Evolutionary conservation across 2,113 vertebrate genomes (phyloP).

Genomic region (Chlorodrepanis virens): DNA sequence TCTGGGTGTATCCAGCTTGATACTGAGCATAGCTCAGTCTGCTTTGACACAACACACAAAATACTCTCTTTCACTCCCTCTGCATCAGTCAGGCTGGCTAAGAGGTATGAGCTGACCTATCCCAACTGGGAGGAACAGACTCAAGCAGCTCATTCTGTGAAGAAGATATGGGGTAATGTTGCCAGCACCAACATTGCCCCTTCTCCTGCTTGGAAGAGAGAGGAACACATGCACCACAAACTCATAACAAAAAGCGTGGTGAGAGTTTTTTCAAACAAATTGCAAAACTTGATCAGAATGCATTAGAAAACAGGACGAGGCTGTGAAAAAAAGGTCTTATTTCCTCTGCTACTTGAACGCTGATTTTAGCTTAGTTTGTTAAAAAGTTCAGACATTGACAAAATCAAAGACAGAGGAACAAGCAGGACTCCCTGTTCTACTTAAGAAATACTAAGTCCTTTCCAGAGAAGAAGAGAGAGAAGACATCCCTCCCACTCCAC

Average conservation of each 20-base stretch:
- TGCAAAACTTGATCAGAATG: neutral
- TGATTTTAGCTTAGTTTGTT: neutral
- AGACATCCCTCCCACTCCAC: neutral
- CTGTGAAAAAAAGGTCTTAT: neutral
- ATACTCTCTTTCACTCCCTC: neutral
- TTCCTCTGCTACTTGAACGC: accelerated
- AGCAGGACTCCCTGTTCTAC: neutral
- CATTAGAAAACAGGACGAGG: neutral
- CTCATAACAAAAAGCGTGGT: neutral
- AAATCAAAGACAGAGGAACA: neutral
- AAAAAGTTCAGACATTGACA: neutral
- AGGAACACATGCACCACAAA: neutral
- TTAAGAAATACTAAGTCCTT: neutral
- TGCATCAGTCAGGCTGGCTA: neutral
- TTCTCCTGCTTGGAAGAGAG: neutral
- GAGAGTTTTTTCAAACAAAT: neutral
- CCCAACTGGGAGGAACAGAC: neutral
- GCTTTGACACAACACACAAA: neutral
- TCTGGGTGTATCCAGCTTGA: neutral
- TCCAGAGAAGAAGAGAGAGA: neutral
- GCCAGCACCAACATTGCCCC: neutral
- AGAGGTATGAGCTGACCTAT: neutral
- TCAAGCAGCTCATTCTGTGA: neutral
- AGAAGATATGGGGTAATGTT: neutral
- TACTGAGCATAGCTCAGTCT: neutral